Evolutionary conservation across 2,888 invertebrate species (phyloP), one percentile per base, ranked within the genome.

Genomic region (Trimorus sp.): DNA sequence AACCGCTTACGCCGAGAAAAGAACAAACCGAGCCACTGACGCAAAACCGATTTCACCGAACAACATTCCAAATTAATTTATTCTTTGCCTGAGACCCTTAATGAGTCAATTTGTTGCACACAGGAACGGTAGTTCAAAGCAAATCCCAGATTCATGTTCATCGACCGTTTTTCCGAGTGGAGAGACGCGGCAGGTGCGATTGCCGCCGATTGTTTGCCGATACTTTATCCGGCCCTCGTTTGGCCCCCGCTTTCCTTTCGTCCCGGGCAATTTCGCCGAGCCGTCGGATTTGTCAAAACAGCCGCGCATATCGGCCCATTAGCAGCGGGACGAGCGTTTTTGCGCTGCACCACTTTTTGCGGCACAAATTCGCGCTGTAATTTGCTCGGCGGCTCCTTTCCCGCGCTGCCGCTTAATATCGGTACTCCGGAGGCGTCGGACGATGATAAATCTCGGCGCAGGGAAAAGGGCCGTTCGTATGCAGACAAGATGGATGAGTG

Each of bases 401-500:
- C 54, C 37, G 14, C 56, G n/a, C 65, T 15, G 58, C 74, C 58
- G 75, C 59, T 73, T 73, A 79, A 84, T 88, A 86, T 85, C 84
- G 85, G 82, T 58, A 58, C 78, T 66, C 60, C 59, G 62, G 83
- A 86, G 86, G 79, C 83, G 84, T 82, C 83, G 84, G 86, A 82
- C 86, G 86, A 86, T 87, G 89, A 90, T 90, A 90, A 90, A 90
- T 90, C 89, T 89, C 83, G 40, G 69, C 84, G 75, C 79, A 86
- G 87, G 83, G 87, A 88, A 88, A 88, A 88, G 88, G 87, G 87
- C 87, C 86, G 88, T 84, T 84, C 85, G 88, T 90, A 88, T 89
- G 88, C 89, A 87, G 86, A 83, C 85, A 88, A 90, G 90, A 90
- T 89, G 89, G 88, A 91, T 90, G 90, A 88, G 87, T 89, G 88